Evolutionary conservation across 2,888 invertebrate genomes (phyloP), one percentile per base, ranked within the genome.

Genomic region (Lordiphosa andalusiaca): DNA sequence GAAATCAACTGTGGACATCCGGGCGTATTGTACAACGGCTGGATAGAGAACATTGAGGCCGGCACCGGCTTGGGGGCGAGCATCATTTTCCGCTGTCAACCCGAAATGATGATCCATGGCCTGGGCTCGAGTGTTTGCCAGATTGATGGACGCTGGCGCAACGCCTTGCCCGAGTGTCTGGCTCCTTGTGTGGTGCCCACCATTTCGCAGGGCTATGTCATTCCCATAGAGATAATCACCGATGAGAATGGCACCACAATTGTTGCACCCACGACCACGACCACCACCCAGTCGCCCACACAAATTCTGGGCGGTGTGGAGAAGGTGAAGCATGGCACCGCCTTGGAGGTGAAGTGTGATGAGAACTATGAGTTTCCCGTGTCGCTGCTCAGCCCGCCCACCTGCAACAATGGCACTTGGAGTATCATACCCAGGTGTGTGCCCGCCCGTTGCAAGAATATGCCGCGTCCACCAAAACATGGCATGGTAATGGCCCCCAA

Each of bases 1-100:
- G 99, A 98, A 91, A 98, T 99, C 85, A 96, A 98, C 91, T 99
- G 99, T 90, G 97, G 98, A 0, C 94, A 95, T 80, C 97, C 98
- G 0, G 98, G 97, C 2, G 93, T 95, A 46, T 92, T 99, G 6
- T 96, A 96, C 92, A 98, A 99, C 87, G 99, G 99, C 3, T 98
- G 98, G 95, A 92, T 94, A 80, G 96, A 97, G 90, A 96, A 96
- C 87, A 95, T 95, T 59, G 96, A 96, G 73, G 93, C 93, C 33
- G 97, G 96, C 23, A 98, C 97, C 3, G 96, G 95, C 0, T 91
- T 97, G 25, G 98, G 98, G 0, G 95, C 97, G 0, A 96, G 96
- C 63, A 93, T 98, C 65, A 96, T 97, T 84, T 98, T 96, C 90
- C 93, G 97, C 65, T 98, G 98, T 87, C 94, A 96, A 84, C 95